Conservation (phyloP, 2,797 vertebrate genomes). For the Chaetodon trifasciatus region DNA sequence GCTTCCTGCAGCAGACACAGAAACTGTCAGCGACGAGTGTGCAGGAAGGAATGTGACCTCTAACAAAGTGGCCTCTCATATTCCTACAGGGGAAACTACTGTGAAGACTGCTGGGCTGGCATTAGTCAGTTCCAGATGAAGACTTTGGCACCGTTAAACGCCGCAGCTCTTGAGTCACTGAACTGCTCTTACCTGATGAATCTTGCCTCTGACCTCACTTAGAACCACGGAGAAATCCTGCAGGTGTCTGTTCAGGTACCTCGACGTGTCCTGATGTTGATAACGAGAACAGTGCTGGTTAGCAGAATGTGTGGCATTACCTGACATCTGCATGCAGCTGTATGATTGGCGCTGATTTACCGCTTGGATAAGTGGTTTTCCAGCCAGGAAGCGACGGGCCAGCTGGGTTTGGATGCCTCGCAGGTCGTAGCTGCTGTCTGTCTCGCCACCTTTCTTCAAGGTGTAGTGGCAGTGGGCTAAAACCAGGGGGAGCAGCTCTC, state of each 20-base stretch:
- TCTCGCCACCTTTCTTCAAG: slow-evolving; percentile 79
- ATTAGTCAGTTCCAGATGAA: slow-evolving; percentile 43
- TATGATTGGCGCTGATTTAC: slow-evolving; percentile 48
- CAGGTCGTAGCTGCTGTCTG: slow-evolving; percentile 71
- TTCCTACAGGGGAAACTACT: slow-evolving; percentile 21
- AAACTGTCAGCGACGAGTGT: slow-evolving; percentile 10
- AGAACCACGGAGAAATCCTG: slow-evolving; percentile 84
- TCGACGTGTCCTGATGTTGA: slow-evolving; percentile 76
- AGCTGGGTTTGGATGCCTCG: slow-evolving; percentile 78
- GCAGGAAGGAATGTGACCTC: slow-evolving; percentile 58
- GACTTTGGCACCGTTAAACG: neutral
- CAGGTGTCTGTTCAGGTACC: slow-evolving; percentile 80
- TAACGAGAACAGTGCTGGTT: slow-evolving; percentile 6
- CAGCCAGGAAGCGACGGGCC: slow-evolving; percentile 75
- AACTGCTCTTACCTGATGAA: slow-evolving; percentile 76
- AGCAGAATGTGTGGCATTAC: neutral
- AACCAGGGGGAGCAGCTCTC: slow-evolving; percentile 84
- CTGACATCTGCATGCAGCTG: neutral
- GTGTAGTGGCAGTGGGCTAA: slow-evolving; percentile 85
- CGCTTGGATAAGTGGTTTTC: slow-evolving; percentile 81
- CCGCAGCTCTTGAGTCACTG: neutral
- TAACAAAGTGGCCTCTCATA: slow-evolving; percentile 47
- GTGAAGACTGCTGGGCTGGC: slow-evolving; percentile 41
- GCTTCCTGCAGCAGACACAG: slow-evolving; percentile 65
- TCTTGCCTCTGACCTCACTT: slow-evolving; percentile 77